Evolutionary conservation across 2,113 vertebrate species (phyloP).

Genomic region (Manacus vitellinus): DNA sequence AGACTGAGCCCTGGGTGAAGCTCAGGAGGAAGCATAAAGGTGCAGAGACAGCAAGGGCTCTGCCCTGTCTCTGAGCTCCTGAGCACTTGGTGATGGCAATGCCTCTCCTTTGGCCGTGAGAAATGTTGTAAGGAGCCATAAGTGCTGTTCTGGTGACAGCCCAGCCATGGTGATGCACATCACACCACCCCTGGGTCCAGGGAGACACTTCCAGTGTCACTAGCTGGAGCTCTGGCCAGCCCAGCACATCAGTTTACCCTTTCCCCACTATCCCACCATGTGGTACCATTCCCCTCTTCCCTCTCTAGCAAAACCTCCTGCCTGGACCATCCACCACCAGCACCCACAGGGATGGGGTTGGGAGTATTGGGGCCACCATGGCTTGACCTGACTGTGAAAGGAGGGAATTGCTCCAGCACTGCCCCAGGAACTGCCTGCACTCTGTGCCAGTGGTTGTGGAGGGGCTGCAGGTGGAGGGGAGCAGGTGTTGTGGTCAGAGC

Average conservation of each 20-base stretch:
- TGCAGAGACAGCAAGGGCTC: not conserved
- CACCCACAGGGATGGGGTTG: not conserved
- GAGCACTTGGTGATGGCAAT: not conserved
- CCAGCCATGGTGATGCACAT: not conserved
- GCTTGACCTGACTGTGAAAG: not conserved
- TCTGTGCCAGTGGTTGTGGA: fast-evolving
- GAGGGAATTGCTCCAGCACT: not conserved
- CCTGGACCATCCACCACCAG: not conserved
- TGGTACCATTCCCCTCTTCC: not conserved
- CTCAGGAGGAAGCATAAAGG: not conserved
- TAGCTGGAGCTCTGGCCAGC: not conserved
- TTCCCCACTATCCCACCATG: fast-evolving
- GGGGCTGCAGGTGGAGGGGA: not conserved
- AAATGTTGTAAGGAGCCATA: not conserved
- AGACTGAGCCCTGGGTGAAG: not conserved
- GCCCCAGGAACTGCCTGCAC: not conserved
- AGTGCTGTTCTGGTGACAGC: not conserved
- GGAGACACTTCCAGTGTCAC: not conserved
- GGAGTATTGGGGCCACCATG: fast-evolving
- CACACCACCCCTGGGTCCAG: not conserved
- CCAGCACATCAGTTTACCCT: not conserved
- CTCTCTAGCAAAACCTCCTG: not conserved
- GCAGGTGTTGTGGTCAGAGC: not conserved
- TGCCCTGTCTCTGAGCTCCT: not conserved
- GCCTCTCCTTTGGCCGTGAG: not conserved